Base-by-base conservation (phyloP, 2,888 invertebrate genomes). In the Drosophila limbata region DNA sequence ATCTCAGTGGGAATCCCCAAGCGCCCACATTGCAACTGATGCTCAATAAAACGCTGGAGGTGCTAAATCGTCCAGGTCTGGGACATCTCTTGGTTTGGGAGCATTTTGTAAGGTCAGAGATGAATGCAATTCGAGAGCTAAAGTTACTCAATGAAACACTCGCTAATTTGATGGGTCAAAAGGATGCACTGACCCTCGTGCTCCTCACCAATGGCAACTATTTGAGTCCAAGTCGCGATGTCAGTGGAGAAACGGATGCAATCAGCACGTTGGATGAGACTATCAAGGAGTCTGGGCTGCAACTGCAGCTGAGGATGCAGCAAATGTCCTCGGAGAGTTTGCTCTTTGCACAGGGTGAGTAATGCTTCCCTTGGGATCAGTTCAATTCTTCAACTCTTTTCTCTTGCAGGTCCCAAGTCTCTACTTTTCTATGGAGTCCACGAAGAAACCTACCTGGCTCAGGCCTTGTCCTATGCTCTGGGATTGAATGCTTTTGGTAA, bases 361-460 rank as follows among this genome's bases (percentile, higher is more conserved):
- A 4, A 1, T 0, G 5, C 0, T 10, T 5, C 1, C 6, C 4
- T 44, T n/a, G 1, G 15, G 4, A 0, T 10, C 2, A 3, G 10
- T 17, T 31, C 11, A 11, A 21, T 13, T 9, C 10, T 4, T 4
- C 0, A 33, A n/a, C 9, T 6, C 4, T 0, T 0, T 4, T 0
- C 25, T 13, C 0, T 11, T 11, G 10, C 92, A 96, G 98, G 98
- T 68, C 98, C 98, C 0, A 95, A 95, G 93, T 94, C 97, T 0
- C 96, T 97, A 91, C 93, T 98, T 1, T 96, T 98, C 90, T 96
- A 96, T 91, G 95, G 95, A 25, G 95, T 97, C 0, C 97, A 97
- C 90, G 98, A 98, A 87, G 98, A 98, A 91, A 96, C 95, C 84
- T 98, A 96, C 90, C 95, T 98, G 15, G 96, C 96, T 8, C 95